A percentile compares a stretch with the other conserved stretches of the same genome.
These are phyloP conservation scores for Odontomachus brunneus DNA, from an alignment of 1,140 invertebrate species.

Conservation along the genomic window DNA sequence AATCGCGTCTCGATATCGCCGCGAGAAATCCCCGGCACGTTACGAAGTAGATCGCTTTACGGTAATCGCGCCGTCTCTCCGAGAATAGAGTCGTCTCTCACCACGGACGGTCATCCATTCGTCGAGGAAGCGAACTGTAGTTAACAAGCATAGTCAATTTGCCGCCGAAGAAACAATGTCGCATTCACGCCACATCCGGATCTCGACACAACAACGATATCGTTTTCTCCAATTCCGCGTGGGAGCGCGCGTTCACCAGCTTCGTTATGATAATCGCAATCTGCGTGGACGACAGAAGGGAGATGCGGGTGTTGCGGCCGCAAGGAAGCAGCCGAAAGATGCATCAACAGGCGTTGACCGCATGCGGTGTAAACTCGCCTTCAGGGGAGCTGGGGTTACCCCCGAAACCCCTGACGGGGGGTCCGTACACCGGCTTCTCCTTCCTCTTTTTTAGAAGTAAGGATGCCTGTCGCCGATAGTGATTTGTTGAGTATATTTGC, in stretches of 20 bases:
- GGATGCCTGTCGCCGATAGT: slow-evolving; percentile 85
- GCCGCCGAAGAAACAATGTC: no score
- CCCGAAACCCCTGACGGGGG: slow-evolving; percentile 82
- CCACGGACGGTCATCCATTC: no score
- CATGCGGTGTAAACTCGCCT: slow-evolving; percentile 79
- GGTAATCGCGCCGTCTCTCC: no score
- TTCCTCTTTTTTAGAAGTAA: slow-evolving; percentile 83
- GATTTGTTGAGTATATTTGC: slow-evolving; percentile 85
- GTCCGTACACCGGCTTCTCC: slow-evolving; percentile 82
- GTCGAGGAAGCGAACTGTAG: no score
- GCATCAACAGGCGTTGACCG: slow-evolving; percentile 75
- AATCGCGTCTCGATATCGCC: not conserved
- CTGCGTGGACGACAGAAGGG: slow-evolving; percentile 4
- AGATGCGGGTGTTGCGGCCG: slow-evolving; percentile 45
- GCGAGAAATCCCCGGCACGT: no score
- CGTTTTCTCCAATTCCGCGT: no score
- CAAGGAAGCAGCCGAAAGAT: slow-evolving; percentile 68
- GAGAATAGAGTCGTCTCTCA: no score
- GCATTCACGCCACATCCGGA: no score
- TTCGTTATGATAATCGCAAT: slow-evolving; percentile 21
- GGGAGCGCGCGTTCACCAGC: not conserved
- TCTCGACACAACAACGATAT: no score
- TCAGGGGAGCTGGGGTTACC: slow-evolving; percentile 74
- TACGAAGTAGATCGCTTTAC: no score
- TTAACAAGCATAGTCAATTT: no score